Evolutionary conservation across 2,113 vertebrate genomes (phyloP).

Genomic region (Potamarius usumacintae): DNA sequence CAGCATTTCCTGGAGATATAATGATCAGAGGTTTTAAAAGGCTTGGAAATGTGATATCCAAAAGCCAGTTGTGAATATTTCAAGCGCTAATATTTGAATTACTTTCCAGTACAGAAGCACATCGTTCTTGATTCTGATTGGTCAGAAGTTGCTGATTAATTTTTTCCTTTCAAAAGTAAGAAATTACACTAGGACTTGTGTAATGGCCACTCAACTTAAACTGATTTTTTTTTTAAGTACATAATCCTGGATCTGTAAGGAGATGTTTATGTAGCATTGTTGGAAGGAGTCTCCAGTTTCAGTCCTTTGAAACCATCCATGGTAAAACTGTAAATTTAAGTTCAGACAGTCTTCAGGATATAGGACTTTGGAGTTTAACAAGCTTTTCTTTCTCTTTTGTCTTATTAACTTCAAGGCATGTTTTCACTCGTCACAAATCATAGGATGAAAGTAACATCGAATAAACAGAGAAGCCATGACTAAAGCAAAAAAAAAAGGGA

Average conservation of each 20-base stretch:
- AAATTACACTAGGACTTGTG: neutral
- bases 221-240: neutral
- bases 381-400: neutral
- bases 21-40: neutral
- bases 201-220: neutral
- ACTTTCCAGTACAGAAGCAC: neutral
- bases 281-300: constrained; percentile 15
- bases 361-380: neutral
- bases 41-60: neutral
- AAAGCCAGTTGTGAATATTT: neutral
- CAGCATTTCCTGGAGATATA: neutral
- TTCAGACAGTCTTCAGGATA: neutral
- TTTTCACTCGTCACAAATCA: constrained; percentile 14
- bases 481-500: neutral
- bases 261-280: neutral
- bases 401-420: constrained; percentile 6
- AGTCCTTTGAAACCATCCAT: neutral
- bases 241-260: no score
- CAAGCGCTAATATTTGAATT: neutral
- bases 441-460: neutral
- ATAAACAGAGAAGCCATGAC: constrained; percentile 1
- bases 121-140: neutral
- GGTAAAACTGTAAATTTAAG: neutral
- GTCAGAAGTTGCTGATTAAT: neutral
- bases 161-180: neutral